phyloP scores from a whole-genome alignment of 2,888 invertebrate genomes.

The Hydrotaea cyrtoneurina region DNA sequence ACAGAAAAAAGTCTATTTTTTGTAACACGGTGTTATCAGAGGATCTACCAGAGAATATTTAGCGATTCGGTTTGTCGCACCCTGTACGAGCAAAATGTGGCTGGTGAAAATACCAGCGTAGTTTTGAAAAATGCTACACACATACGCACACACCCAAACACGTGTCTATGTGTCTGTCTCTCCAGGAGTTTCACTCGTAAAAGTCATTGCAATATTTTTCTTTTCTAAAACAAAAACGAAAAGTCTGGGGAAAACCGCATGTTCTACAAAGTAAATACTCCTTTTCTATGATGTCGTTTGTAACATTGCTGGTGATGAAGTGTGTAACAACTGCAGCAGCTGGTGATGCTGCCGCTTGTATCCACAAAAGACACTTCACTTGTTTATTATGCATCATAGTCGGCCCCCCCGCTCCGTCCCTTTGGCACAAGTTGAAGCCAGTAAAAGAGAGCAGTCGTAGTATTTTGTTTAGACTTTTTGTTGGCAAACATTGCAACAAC shows the following conservation, averaged over 20 bases:
- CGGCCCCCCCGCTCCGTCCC: not conserved
- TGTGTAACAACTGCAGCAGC: slow-evolving; percentile 59
- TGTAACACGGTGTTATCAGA: no score
- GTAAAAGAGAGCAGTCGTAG: not conserved
- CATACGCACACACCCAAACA: no score
- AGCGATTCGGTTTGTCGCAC: no score
- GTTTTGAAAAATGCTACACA: not conserved
- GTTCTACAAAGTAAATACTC: slow-evolving; percentile 60
- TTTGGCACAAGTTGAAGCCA: not conserved
- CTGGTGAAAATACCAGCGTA: not conserved
- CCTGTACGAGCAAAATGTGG: slow-evolving; percentile 5
- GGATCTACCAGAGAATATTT: no score
- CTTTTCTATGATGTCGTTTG: slow-evolving; percentile 17
- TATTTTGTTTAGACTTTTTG: not conserved
- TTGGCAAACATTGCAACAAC: not conserved
- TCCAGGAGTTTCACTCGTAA: slow-evolving; percentile 29
- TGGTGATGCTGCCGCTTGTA: slow-evolving; percentile 22
- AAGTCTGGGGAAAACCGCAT: slow-evolving; percentile 49
- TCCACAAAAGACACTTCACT: not conserved
- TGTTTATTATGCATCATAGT: not conserved
- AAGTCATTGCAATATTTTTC: slow-evolving; percentile 52
- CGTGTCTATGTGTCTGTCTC: no score
- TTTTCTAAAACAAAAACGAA: not conserved
- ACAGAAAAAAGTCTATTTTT: no score
- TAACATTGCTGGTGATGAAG: slow-evolving; percentile 37